Evolutionary conservation across 2,797 vertebrate genomes (phyloP).

Genomic region (Garrulus glandarius): DNA sequence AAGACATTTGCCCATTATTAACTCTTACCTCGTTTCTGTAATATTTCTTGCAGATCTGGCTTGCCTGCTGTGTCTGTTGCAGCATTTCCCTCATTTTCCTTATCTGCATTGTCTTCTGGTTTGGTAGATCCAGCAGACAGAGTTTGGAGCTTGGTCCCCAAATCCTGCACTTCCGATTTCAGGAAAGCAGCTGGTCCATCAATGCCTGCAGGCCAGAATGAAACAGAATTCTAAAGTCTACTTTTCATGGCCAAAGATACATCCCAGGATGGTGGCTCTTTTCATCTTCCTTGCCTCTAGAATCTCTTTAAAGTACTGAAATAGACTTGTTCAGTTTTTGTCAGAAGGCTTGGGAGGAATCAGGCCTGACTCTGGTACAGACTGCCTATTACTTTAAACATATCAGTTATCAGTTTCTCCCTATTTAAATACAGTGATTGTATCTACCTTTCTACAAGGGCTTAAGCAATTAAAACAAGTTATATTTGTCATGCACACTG

Average conservation of each 20-base stretch:
- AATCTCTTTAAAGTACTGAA: background rate
- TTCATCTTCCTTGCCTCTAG: background rate
- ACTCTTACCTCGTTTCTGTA: slow-evolving; percentile 86
- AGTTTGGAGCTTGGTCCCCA: slow-evolving; percentile 78
- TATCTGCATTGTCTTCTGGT: slow-evolving; percentile 72
- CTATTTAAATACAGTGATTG: background rate
- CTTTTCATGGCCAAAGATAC: background rate
- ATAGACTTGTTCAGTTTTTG: background rate
- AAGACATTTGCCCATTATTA: slow-evolving; percentile 74
- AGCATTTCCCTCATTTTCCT: slow-evolving; percentile 75
- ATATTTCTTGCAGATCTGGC: slow-evolving; percentile 87
- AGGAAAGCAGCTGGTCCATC: slow-evolving; percentile 89
- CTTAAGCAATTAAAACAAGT: background rate
- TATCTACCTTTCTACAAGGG: background rate
- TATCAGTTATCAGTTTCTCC: background rate
- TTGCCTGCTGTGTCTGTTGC: slow-evolving; percentile 75
- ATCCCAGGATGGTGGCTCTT: background rate
- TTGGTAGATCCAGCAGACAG: slow-evolving; percentile 78
- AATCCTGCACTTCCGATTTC: slow-evolving; percentile 78
- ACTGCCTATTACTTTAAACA: background rate
- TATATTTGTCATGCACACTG: background rate
- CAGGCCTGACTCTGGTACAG: background rate
- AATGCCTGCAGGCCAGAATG: slow-evolving; percentile 77
- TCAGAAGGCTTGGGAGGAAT: background rate
- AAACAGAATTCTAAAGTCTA: background rate